Evolutionary conservation across 2,797 vertebrate genomes (phyloP).

Genomic region (Podargus strigoides): DNA sequence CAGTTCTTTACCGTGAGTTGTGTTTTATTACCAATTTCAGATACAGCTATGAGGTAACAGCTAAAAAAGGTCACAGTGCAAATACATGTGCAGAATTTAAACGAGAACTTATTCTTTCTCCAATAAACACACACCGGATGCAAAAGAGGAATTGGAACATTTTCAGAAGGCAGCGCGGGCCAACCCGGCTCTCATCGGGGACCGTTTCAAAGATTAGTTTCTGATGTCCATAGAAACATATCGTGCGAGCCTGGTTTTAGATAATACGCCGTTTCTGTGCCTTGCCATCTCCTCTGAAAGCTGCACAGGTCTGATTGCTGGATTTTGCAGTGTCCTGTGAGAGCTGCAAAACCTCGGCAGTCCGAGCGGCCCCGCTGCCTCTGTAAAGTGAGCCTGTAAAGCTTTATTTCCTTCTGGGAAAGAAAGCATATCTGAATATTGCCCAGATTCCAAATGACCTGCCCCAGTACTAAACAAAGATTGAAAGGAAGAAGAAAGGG

Average conservation of each 20-base stretch:
- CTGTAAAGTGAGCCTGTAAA: slow-evolving; percentile 42
- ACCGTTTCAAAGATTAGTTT: slow-evolving; percentile 56
- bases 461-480: background rate
- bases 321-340: slow-evolving; percentile 44
- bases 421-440: slow-evolving; percentile 11
- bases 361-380: background rate
- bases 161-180: slow-evolving; percentile 19
- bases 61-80: slow-evolving; percentile 45
- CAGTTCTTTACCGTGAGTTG: slow-evolving; percentile 27
- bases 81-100: slow-evolving; percentile 37
- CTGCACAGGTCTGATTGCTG: slow-evolving; percentile 35
- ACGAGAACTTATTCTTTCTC: slow-evolving; percentile 37
- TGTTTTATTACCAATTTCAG: slow-evolving; percentile 56
- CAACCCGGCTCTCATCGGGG: slow-evolving; percentile 20
- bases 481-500: background rate
- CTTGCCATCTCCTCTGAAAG: slow-evolving; percentile 22
- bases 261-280: background rate
- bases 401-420: slow-evolving; percentile 46
- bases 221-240: slow-evolving; percentile 16
- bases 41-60: slow-evolving; percentile 43
- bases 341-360: slow-evolving; percentile 40
- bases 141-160: slow-evolving; percentile 11
- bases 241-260: background rate
- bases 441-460: slow-evolving; percentile 20
- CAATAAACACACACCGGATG: slow-evolving; percentile 50